These are phyloP conservation scores for Triops cancriformis DNA, from an alignment of 1,140 invertebrate genomes.

Conservation along the genomic window DNA sequence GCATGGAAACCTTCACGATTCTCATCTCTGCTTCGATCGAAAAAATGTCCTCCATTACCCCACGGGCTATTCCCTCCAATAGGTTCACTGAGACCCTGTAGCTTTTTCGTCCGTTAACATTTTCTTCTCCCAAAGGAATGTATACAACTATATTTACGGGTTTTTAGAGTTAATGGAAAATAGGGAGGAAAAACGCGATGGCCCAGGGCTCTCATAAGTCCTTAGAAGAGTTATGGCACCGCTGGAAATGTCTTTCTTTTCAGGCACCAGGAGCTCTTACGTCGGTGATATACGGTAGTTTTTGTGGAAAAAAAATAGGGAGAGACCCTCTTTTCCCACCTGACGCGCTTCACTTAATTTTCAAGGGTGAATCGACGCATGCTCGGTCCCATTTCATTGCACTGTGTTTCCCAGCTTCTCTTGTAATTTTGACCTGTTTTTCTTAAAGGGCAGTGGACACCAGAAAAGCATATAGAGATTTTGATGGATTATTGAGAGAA, in stretches of 20 bases:
- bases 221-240: not conserved
- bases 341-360: not conserved
- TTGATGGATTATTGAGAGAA: too few relatives aligned
- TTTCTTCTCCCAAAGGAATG: too few relatives aligned
- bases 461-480: too few relatives aligned
- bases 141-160: too few relatives aligned
- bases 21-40: not conserved
- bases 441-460: too few relatives aligned
- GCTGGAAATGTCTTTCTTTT: not conserved
- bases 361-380: not conserved
- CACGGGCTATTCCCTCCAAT: not conserved
- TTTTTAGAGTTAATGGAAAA: not conserved
- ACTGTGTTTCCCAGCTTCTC: not conserved
- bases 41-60: not conserved
- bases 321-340: not conserved
- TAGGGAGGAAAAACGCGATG: not conserved
- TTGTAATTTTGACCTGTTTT: too few relatives aligned
- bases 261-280: too few relatives aligned
- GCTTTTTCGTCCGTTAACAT: too few relatives aligned
- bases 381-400: not conserved
- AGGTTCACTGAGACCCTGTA: not conserved
- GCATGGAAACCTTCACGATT: not conserved
- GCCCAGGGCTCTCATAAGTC: not conserved
- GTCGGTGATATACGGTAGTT: too few relatives aligned
- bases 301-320: not conserved